These are phyloP conservation scores for Aculops lycopersici DNA, from an alignment of 1,140 invertebrate genomes.

Conservation along the genomic window DNA sequence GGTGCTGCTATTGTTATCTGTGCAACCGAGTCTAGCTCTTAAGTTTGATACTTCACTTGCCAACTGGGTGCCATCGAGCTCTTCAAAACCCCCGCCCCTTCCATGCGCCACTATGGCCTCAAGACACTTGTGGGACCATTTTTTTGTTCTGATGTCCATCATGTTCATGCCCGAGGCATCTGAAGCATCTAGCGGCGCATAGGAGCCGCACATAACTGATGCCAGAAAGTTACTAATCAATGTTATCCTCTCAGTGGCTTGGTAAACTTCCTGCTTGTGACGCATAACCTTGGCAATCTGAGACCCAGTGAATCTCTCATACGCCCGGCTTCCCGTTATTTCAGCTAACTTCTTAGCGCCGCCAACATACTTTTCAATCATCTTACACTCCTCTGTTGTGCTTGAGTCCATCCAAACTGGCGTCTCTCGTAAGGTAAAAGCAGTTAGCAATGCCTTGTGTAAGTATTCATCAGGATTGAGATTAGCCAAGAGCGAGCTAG, in stretches of 20 bases:
- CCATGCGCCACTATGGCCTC: constrained; percentile 27
- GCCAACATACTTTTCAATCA: constrained; percentile 42
- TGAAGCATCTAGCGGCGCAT: constrained; percentile 57
- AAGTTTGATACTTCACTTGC: background rate
- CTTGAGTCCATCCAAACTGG: constrained; percentile 91
- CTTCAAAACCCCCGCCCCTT: background rate
- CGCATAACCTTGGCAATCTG: constrained; percentile 65
- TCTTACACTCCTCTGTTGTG: constrained; percentile 38
- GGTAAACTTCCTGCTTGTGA: constrained; percentile 34
- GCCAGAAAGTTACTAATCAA: constrained; percentile 67
- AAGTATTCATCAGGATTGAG: constrained; percentile 39
- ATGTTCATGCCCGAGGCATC: constrained; percentile 93
- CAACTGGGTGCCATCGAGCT: constrained; percentile 3
- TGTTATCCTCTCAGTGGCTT: constrained; percentile 55
- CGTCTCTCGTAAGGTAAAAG: constrained; percentile 41
- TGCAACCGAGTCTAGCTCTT: too few relatives aligned
- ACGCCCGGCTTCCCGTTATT: constrained; percentile 63
- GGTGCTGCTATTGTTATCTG: too few relatives aligned
- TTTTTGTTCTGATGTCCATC: constrained; percentile 41
- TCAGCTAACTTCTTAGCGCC: constrained; percentile 38
- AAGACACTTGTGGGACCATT: constrained; percentile 39
- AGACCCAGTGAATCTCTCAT: constrained; percentile 65
- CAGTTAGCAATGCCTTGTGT: constrained; percentile 34
- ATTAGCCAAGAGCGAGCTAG: constrained; percentile 25
- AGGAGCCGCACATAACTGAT: constrained; percentile 52